A percentile compares a stretch with the other conserved stretches of the same genome.
Conservation (phyloP, 1,140 invertebrate genomes). For the Oedothorax gibbosus region DNA sequence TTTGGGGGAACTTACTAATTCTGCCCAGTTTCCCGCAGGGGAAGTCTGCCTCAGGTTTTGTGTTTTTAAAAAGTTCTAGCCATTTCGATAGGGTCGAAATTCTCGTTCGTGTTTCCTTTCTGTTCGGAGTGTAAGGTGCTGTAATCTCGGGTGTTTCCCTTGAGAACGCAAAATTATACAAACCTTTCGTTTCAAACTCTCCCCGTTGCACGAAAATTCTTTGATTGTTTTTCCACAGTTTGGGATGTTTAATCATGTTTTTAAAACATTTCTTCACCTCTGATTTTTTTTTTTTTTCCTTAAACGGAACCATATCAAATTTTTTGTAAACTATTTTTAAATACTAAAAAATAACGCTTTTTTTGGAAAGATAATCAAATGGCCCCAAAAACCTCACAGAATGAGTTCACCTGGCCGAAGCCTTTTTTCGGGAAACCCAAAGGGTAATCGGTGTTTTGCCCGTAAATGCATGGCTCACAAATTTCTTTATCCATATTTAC, state of each 20-base stretch:
- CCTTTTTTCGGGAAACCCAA: conserved; percentile 8
- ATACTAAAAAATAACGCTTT: conserved; percentile 37
- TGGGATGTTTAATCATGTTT: conserved; percentile 10
- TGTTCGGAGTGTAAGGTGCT: conserved; percentile 51
- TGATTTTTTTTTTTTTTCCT: conserved; percentile 45
- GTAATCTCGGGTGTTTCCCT: conserved; percentile 15
- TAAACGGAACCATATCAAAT: conserved; percentile 26
- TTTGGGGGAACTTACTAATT: background rate
- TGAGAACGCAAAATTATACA: background rate
- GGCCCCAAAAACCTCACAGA: conserved; percentile 39
- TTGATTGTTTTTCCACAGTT: background rate
- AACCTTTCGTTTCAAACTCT: conserved; percentile 36
- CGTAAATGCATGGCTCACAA: conserved; percentile 13
- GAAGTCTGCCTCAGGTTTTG: conserved; percentile 27
- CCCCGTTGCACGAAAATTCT: conserved; percentile 31
- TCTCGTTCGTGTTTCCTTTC: conserved; percentile 42
- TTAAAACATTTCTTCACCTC: conserved; percentile 10
- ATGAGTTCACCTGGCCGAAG: conserved; percentile 2
- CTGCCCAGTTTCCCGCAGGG: background rate
- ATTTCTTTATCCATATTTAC: conserved; percentile 15
- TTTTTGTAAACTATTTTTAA: conserved; percentile 5
- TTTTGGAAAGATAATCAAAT: conserved; percentile 18
- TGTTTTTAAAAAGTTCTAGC: conserved; percentile 21
- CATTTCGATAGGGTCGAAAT: conserved; percentile 24
- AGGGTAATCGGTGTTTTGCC: conserved; percentile 8